Conservation (phyloP, 2,797 vertebrate genomes). For the Coreius guichenoti region DNA sequence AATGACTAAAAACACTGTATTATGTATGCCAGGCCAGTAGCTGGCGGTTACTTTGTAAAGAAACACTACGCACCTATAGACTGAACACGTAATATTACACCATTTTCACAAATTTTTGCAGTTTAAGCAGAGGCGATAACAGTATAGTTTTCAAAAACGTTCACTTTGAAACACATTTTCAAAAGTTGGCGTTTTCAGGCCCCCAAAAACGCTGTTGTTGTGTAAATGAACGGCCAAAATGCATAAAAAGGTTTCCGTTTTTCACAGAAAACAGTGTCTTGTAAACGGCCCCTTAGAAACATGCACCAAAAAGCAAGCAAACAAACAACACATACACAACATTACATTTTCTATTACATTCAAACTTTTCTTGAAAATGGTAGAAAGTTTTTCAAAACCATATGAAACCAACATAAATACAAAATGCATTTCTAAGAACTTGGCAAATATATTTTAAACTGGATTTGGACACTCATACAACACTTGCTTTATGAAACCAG, state of each 20-base stretch:
- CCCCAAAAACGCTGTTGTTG: background rate
- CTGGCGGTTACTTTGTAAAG: background rate
- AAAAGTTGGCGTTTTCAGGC: background rate
- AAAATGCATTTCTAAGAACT: background rate
- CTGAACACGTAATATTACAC: background rate
- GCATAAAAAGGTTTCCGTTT: background rate
- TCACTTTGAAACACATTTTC: background rate
- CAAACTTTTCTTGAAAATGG: background rate
- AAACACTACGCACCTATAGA: background rate
- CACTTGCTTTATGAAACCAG: constrained; percentile 24
- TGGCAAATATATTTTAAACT: background rate
- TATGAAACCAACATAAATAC: constrained; percentile 5
- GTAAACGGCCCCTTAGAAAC: background rate
- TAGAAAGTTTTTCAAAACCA: background rate
- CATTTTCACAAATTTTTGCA: background rate
- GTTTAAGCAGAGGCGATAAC: background rate
- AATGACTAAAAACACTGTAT: too few species aligned
- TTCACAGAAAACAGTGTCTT: background rate
- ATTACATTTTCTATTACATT: background rate
- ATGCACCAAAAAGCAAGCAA: background rate
- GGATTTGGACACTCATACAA: constrained; percentile 17
- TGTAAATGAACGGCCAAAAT: background rate
- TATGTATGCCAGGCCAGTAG: background rate
- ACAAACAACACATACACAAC: background rate
- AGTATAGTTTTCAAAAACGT: background rate